Percentiles rank a stretch among this genome's conserved stretches.
Evolutionary conservation across 2,797 vertebrate species (phyloP).

Genomic region (Micrastur ruficollis): DNA sequence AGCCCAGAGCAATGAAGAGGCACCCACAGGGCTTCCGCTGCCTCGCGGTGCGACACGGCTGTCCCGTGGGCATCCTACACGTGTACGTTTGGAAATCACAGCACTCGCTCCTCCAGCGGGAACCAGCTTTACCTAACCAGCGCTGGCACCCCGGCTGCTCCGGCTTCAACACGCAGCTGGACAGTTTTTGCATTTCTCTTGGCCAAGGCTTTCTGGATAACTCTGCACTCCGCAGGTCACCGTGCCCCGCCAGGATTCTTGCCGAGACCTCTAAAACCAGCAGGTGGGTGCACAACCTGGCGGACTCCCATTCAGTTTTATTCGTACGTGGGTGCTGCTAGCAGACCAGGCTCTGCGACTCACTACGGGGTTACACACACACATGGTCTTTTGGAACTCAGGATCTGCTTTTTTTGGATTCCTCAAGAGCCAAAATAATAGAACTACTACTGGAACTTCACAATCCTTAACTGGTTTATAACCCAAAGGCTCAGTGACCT

Average conservation of each 20-base stretch:
- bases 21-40: neutral
- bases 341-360: neutral
- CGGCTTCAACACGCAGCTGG: rapidly evolving
- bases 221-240: neutral
- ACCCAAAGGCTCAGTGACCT: neutral
- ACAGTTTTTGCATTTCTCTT: neutral
- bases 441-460: neutral
- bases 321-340: rapidly evolving
- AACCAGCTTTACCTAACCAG: neutral
- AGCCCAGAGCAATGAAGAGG: neutral
- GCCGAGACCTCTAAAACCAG: neutral
- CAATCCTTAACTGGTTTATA: neutral
- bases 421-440: neutral
- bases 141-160: neutral
- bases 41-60: too few species aligned
- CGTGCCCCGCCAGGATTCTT: neutral
- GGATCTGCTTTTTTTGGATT: neutral
- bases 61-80: neutral
- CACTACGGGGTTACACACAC: rapidly evolving
- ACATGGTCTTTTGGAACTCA: too few species aligned
- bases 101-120: neutral
- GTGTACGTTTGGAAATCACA: neutral
- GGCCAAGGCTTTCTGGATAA: neutral
- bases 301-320: neutral
- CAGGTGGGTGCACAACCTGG: too few species aligned